Conservation (phyloP, 2,797 vertebrate genomes). For the Rousettus madagascariensis region DNA sequence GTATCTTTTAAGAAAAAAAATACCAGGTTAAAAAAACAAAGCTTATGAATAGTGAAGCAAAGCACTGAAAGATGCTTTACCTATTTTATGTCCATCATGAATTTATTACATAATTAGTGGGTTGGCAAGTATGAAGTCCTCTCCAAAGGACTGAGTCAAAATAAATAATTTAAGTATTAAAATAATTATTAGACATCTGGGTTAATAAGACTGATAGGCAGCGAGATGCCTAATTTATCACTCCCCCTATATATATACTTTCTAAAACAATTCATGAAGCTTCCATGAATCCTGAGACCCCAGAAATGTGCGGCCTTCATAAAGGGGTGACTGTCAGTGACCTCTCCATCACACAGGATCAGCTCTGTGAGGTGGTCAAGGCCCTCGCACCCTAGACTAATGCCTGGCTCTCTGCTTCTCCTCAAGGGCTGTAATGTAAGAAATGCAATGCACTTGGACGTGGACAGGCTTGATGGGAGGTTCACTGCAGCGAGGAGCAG, state of each 20-base stretch:
- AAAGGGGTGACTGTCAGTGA: neutral
- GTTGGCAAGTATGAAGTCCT: neutral
- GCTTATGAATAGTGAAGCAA: neutral
- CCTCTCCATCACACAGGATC: neutral
- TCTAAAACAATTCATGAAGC: neutral
- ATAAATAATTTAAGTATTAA: neutral
- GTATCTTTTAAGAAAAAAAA: neutral
- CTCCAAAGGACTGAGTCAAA: neutral
- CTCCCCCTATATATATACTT: neutral
- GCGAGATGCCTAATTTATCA: neutral
- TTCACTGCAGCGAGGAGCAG: neutral
- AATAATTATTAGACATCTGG: neutral
- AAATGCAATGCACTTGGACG: neutral
- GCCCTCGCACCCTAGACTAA: too few species aligned
- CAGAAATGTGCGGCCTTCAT: neutral
- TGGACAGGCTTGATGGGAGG: neutral
- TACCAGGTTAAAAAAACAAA: neutral
- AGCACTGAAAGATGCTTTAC: neutral
- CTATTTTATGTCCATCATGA: neutral
- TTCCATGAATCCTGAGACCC: neutral
- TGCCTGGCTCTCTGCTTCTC: neutral
- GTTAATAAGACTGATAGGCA: neutral
- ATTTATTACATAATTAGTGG: neutral
- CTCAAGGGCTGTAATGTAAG: neutral
- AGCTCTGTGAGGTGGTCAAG: neutral